Percentiles rank a stretch among this genome's conserved stretches.
Evolutionary conservation across 2,797 vertebrate species (phyloP).

Genomic region (Mycteria americana): DNA sequence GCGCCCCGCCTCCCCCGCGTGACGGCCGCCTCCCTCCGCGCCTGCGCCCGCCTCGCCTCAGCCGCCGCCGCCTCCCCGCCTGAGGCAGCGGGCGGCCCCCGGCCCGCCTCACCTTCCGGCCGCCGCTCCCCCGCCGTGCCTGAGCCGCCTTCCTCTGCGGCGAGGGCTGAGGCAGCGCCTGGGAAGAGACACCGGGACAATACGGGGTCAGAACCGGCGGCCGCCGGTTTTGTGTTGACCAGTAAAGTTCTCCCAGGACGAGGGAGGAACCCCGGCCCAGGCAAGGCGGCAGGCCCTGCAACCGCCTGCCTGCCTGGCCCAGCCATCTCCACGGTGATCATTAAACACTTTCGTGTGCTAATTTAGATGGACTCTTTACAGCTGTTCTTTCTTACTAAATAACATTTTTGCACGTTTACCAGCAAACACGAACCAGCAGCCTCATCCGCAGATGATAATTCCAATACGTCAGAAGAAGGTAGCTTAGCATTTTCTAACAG

Average conservation of each 20-base stretch:
- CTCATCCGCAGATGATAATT: neutral
- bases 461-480: accelerated
- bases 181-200: neutral
- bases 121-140: no score
- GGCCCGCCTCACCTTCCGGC: neutral
- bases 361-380: accelerated
- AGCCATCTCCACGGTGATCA: accelerated
- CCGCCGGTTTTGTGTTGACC: neutral
- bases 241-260: accelerated
- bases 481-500: neutral
- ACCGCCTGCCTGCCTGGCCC: neutral
- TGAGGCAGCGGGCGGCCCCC: neutral
- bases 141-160: neutral
- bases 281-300: neutral
- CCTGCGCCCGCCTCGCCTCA: neutral
- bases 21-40: neutral
- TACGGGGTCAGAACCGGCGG: neutral
- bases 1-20: no score
- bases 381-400: no score
- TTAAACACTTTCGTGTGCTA: accelerated
- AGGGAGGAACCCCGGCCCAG: neutral
- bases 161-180: no score
- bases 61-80: neutral
- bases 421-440: neutral
- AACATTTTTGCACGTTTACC: accelerated